Base-by-base conservation (phyloP, 1,140 invertebrate species). In the Lutraria rhynchaena region DNA sequence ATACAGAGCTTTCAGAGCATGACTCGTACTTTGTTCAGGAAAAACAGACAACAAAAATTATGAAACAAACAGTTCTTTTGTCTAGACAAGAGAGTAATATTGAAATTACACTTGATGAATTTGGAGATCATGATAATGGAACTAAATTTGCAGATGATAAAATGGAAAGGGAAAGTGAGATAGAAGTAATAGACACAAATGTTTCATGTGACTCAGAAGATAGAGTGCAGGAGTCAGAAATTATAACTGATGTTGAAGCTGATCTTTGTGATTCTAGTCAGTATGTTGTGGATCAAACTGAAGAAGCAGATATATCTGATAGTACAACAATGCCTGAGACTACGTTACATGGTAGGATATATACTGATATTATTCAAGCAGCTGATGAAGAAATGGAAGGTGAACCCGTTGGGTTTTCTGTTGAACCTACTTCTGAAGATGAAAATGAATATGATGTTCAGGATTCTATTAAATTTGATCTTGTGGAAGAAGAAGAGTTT, bases 321-420 rank as follows among this genome's bases (percentile, higher is more conserved):
- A 41, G 5, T 7, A 41, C 37, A 7, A n/a, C n/a, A n/a, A 61
- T 75, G 5, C 27, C 22, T 1, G 73, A 76, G n/a, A 63, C 73
- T 33, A 17, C 29, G 51, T 35, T 76, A 22, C 73, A 76, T 63
- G 58, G 41, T 2, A 55, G 53, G 41, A 31, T 76, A 46, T 63
- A 63, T 22, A 76, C 51, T 31, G 73, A 63, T 31, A 76, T 76
- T 24, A 76, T 76, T 37, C 24, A 61, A 17, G 65, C 53, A 74
- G 49, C 69, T 24, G 78, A 81, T 67, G 58, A 77, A 67, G 76
- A 85, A 76, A 65, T 81, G 22, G 69, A 67, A 37, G 82, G 67
- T 22, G 78, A 82, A 78, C 74, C 82, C 9, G 57, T 74, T 24
- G 74, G 55, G n/a, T 83, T 74, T 63, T 70, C 67, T 11, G 74